phyloP scores from a whole-genome alignment of 1,140 invertebrate species.

The Aricia agestis region DNA sequence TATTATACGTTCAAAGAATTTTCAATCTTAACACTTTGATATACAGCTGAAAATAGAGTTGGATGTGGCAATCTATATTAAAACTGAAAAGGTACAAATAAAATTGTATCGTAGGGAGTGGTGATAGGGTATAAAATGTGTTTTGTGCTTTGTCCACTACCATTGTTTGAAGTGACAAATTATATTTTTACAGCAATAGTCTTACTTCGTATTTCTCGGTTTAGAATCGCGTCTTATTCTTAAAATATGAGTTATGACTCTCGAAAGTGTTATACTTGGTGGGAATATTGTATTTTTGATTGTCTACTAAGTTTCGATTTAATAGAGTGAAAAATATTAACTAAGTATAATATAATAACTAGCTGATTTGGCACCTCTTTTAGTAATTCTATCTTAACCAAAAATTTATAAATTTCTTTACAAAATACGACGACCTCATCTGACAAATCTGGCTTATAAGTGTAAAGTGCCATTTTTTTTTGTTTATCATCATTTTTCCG shows the following conservation, averaged over 20 bases:
- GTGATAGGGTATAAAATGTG: background rate
- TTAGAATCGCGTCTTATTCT: conserved; percentile 2
- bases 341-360: too few species aligned
- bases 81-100: background rate
- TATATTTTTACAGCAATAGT: conserved; percentile 1
- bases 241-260: background rate
- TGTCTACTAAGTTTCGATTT: too few species aligned
- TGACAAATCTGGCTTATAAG: too few species aligned
- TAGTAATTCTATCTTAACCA: too few species aligned
- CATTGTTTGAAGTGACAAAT: conserved; percentile 17
- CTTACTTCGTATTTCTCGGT: background rate
- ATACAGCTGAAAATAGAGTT: background rate
- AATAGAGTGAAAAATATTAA: too few species aligned
- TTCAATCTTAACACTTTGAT: background rate
- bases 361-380: too few species aligned
- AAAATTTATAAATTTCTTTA: too few species aligned
- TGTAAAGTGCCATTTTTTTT: too few species aligned
- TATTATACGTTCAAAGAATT: background rate
- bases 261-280: background rate
- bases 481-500: too few species aligned
- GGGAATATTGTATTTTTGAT: too few species aligned
- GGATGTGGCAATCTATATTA: background rate
- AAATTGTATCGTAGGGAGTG: background rate
- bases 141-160: background rate
- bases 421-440: too few species aligned